These are phyloP conservation scores for Clupea harengus DNA, from an alignment of 2,113 vertebrate genomes.

Conservation along the genomic window DNA sequence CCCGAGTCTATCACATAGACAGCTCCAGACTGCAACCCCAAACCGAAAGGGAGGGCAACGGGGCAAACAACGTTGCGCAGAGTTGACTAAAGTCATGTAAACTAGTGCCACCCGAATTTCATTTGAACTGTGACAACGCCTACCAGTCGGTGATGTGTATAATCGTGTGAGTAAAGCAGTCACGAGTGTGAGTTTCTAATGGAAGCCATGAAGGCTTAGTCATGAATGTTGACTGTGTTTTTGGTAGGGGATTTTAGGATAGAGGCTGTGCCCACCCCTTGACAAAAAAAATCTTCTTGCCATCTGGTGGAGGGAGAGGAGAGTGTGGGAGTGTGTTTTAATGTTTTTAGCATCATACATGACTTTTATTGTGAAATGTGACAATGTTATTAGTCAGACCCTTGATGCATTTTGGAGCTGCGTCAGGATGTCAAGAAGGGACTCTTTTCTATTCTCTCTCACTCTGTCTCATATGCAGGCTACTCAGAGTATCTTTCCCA, in stretches of 20 bases:
- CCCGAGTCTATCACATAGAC: background rate
- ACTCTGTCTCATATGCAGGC: background rate
- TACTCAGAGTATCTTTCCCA: background rate
- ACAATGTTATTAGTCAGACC: slow-evolving; percentile 6
- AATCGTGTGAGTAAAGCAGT: background rate
- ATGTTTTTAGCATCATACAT: background rate
- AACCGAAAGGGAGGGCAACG: background rate
- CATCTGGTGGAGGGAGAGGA: background rate
- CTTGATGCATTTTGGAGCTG: background rate
- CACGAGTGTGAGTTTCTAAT: background rate
- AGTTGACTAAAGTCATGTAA: background rate
- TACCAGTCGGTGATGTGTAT: background rate
- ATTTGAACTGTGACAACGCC: background rate
- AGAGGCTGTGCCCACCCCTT: background rate
- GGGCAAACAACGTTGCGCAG: background rate
- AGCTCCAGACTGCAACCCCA: background rate
- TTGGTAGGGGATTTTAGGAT: background rate
- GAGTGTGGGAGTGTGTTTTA: background rate
- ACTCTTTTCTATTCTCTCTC: slow-evolving; percentile 11
- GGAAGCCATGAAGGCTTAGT: background rate
- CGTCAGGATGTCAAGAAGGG: slow-evolving; percentile 8
- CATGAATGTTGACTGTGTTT: background rate
- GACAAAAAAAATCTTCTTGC: background rate
- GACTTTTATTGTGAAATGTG: background rate
- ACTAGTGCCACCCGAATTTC: background rate